These are phyloP conservation scores for Coleophora deauratella DNA, from an alignment of 2,888 invertebrate species.

Conservation along the genomic window DNA sequence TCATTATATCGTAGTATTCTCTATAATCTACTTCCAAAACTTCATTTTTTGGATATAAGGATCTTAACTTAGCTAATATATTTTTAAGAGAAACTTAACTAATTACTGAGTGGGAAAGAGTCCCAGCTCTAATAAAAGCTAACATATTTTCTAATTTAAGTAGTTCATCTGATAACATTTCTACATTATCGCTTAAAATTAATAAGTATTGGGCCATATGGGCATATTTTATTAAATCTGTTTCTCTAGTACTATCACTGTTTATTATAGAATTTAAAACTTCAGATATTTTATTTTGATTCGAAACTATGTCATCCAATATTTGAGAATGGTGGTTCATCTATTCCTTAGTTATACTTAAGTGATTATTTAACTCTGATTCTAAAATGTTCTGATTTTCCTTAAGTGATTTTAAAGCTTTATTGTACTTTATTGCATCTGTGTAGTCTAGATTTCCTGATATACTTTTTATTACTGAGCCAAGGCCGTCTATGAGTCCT, in stretches of 20 bases:
- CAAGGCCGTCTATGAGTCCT: constrained; percentile 6
- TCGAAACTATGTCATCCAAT: background rate
- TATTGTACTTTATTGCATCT: constrained; percentile 4
- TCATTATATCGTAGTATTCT: constrained; percentile 8
- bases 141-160: background rate
- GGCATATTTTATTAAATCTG: background rate
- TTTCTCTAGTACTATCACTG: too few relatives aligned
- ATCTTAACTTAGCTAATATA: background rate
- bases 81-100: background rate
- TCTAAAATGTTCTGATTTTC: constrained; percentile 4
- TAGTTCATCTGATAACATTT: background rate
- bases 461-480: constrained; percentile 6
- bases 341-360: background rate
- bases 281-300: background rate
- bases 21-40: constrained; percentile 7
- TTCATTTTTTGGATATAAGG: background rate
- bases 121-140: background rate
- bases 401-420: background rate
- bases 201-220: background rate
- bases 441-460: constrained; percentile 6
- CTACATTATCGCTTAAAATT: background rate
- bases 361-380: background rate
- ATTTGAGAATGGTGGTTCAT: background rate
- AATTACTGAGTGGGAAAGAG: background rate
- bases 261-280: background rate